Percentiles rank a stretch among this genome's conserved stretches.
Conservation (phyloP, 1,140 invertebrate species). For the Dolichoris vasculosae region DNA sequence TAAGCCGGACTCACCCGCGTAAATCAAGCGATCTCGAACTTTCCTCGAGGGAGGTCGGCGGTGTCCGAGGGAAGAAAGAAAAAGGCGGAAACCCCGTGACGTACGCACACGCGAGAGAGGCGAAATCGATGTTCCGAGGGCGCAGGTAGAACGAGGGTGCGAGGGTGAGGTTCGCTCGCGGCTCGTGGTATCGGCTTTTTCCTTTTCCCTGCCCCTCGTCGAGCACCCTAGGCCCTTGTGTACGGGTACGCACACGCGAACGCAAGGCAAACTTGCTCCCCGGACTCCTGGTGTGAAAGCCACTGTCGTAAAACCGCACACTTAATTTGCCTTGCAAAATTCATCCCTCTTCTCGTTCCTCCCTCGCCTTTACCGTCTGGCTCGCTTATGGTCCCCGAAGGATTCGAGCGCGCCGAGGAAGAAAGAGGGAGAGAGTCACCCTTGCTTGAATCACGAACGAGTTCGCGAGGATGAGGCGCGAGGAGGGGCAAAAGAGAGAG, state of each 20-base stretch:
- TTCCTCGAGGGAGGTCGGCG: too few relatives aligned
- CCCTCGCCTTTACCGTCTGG: slow-evolving; percentile 32
- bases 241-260: not conserved
- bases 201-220: too few relatives aligned
- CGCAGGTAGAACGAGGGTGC: not conserved
- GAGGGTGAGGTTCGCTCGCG: too few relatives aligned
- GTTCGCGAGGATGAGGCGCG: slow-evolving; percentile 5
- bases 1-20: not conserved
- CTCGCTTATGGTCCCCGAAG: slow-evolving; percentile 29
- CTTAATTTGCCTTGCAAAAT: slow-evolving; percentile 76
- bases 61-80: not conserved
- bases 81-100: too few relatives aligned
- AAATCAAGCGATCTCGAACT: not conserved
- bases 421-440: slow-evolving; percentile 15
- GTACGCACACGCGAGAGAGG: not conserved
- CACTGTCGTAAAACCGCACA: slow-evolving; percentile 73
- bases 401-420: slow-evolving; percentile 28
- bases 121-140: not conserved
- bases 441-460: slow-evolving; percentile 49
- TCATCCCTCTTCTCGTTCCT: slow-evolving; percentile 63
- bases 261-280: slow-evolving; percentile 52
- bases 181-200: not conserved
- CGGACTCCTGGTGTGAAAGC: slow-evolving; percentile 68
- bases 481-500: slow-evolving; percentile 33
- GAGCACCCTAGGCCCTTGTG: not conserved